Evolutionary conservation across 2,888 invertebrate species (phyloP).

Genomic region (Cryptus armator): DNA sequence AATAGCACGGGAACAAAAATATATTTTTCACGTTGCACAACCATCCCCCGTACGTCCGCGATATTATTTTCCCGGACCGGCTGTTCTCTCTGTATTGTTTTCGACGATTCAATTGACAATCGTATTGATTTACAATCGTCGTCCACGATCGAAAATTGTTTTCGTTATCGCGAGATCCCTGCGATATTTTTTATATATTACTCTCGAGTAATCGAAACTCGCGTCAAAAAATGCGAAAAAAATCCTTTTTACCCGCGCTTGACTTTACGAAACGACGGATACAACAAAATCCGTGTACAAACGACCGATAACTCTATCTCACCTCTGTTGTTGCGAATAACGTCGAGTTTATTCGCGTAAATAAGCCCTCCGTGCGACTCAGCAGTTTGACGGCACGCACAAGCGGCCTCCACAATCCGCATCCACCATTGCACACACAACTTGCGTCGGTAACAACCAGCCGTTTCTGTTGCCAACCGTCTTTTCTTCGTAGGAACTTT

Average conservation of each 20-base stretch:
- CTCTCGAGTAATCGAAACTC: constrained; percentile 41
- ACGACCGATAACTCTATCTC: constrained; percentile 27
- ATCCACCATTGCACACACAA: constrained; percentile 77
- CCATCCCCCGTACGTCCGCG: constrained; percentile 56
- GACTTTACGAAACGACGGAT: constrained; percentile 55
- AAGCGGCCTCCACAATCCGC: constrained; percentile 74
- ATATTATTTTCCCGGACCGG: constrained; percentile 59
- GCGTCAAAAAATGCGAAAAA: constrained; percentile 69
- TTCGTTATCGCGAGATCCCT: neutral
- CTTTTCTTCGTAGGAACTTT: constrained; percentile 54
- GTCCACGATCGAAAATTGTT: neutral
- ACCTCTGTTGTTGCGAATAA: constrained; percentile 64
- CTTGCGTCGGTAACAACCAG: constrained; percentile 70
- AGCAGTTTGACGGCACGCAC: constrained; percentile 74
- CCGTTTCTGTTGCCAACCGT: constrained; percentile 58
- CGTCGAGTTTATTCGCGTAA: constrained; percentile 18
- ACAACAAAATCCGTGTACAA: constrained; percentile 25
- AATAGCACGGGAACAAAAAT: constrained; percentile 72
- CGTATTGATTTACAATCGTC: neutral
- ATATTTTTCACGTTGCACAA: constrained; percentile 77
- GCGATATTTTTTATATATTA: neutral
- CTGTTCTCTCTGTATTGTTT: constrained; percentile 50
- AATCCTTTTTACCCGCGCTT: constrained; percentile 62
- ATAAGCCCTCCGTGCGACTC: constrained; percentile 51
- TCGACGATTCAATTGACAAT: constrained; percentile 12